These are phyloP conservation scores for Leptinotarsa undecemlineata DNA, from an alignment of 1,140 invertebrate genomes.

Conservation along the genomic window DNA sequence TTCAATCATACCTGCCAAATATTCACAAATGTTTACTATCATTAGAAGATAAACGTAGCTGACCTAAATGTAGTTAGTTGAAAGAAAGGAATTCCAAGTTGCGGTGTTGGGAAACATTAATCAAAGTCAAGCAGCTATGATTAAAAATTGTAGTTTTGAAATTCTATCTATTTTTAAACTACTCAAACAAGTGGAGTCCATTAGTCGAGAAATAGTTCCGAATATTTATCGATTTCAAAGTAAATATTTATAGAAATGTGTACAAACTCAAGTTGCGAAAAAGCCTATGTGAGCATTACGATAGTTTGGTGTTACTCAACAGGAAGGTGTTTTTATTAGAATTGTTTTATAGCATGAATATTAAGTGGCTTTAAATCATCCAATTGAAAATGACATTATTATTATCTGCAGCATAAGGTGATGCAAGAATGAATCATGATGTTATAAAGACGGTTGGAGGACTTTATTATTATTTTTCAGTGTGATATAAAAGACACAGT, in stretches of 20 bases:
- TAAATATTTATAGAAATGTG: conserved; percentile 6
- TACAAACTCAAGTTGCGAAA: neutral
- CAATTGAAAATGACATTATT: neutral
- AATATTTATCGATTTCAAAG: conserved; percentile 9
- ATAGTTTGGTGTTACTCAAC: neutral
- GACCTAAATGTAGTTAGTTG: no score
- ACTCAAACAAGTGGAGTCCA: neutral
- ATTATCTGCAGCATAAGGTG: neutral
- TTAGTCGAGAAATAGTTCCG: neutral
- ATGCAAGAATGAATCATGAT: neutral
- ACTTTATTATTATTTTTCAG: no score
- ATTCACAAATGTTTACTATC: no score
- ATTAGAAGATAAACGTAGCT: no score
- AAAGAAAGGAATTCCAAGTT: no score
- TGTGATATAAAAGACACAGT: no score
- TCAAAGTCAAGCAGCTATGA: no score
- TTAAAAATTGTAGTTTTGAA: neutral
- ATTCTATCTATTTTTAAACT: conserved; percentile 5
- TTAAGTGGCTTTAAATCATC: neutral
- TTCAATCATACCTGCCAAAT: no score
- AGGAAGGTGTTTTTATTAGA: neutral
- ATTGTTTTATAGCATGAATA: neutral
- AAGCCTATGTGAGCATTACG: neutral
- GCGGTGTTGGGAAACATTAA: no score
- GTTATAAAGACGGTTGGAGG: no score